Evolutionary conservation across 1,140 invertebrate species (phyloP).

Genomic region (Heliconius melpomene): DNA sequence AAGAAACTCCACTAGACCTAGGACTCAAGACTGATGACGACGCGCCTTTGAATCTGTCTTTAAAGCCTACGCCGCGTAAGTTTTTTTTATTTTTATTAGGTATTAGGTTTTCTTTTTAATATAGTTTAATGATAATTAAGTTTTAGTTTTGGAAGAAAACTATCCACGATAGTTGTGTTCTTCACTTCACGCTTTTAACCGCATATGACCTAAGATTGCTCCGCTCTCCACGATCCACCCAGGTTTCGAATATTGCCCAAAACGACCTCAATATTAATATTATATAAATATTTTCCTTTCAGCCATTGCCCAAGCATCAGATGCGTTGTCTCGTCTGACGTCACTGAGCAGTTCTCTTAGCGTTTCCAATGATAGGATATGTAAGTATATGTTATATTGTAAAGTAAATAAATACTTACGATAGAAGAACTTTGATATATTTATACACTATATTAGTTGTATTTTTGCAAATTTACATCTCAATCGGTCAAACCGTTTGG

Average conservation of each 20-base stretch:
- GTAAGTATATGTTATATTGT: constrained; percentile 50
- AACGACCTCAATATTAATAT: background rate
- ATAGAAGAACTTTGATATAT: too few relatives aligned
- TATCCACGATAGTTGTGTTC: too few relatives aligned
- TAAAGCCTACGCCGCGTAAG: constrained; percentile 85
- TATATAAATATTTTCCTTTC: constrained; percentile 27
- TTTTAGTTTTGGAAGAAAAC: too few relatives aligned
- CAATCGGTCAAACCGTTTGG: too few relatives aligned
- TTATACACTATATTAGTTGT: too few relatives aligned
- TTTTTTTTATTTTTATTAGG: constrained; percentile 12
- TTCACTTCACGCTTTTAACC: background rate
- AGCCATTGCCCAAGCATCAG: constrained; percentile 70
- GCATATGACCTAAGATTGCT: background rate
- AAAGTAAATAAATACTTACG: too few relatives aligned
- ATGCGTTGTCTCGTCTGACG: constrained; percentile 69
- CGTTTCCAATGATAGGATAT: constrained; percentile 70
- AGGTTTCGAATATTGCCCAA: background rate
- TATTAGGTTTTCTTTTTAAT: background rate
- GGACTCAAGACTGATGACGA: constrained; percentile 84
- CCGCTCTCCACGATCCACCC: background rate
- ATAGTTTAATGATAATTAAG: too few relatives aligned
- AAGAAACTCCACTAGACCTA: constrained; percentile 68
- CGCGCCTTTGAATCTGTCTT: constrained; percentile 89
- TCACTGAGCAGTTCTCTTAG: constrained; percentile 73
- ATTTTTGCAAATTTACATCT: too few relatives aligned